Base-by-base conservation (phyloP, 2,113 vertebrate genomes). In the Picathartes gymnocephalus region DNA sequence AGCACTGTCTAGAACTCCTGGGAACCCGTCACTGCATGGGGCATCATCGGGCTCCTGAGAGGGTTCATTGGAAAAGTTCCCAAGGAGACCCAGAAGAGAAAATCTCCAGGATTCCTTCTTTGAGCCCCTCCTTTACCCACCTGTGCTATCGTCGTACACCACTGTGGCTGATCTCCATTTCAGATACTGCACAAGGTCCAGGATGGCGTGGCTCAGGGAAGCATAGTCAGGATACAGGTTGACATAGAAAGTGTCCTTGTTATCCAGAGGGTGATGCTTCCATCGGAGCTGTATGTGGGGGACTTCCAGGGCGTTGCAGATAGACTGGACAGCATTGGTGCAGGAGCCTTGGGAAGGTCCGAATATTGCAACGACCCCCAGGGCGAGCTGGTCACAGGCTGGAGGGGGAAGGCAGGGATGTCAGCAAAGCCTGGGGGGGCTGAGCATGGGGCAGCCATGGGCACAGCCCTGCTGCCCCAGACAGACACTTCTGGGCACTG, bases 211-310 rank as follows among this genome's bases (percentile, higher is more conserved):
- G 97, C 99, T 99, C 47, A 99, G 98, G 10, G 99, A 99, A 24
- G 99, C 99, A 7, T 99, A 99, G 97, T 99, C 99, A 0, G 99
- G 99, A 40, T 99, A 99, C 65, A 99, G 98, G 98, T 99, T 99
- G 96, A 99, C 99, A 10, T 99, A 99, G 98, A 99, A 99, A 73
- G 98, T 98, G 97, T 99, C 99, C 95, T 99, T 99, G 98, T 99
- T 99, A 97, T 99, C 99, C 98, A 99, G 93, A 1, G 99, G 99
- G 93, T 99, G 99, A 54, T 99, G 99, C 95, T 99, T 99, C 99
- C 99, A 99, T 19, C 99, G 98, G 35, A 99, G 98, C 93, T 99
- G 99, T 71, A 99, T 98, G 97, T 99, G 99, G 19, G 99, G 99
- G 3, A 99, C 99, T 56, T 99, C 99, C 98, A 99, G 94, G 18